Evolutionary conservation across 1,140 invertebrate species (phyloP), one percentile per base, ranked within the genome.

Genomic region (Calephelis virginiensis): DNA sequence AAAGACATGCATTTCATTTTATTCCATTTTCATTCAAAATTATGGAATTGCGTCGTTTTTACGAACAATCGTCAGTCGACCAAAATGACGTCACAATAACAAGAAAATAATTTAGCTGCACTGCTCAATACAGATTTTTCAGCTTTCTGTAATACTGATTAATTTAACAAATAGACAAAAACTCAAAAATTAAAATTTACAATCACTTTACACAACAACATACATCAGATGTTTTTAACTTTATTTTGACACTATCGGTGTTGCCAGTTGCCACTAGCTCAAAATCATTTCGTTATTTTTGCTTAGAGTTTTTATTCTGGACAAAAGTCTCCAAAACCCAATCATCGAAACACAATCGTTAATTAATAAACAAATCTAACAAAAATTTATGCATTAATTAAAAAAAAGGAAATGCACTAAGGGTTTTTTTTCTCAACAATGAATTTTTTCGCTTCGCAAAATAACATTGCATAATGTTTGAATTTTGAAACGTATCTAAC

Each of bases 1-100:
- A 80, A 69, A 73, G 95, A 81, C 81, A 85, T 76, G 83, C 83
- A 83, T 82, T 71, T 89, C 87, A 91, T 89, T 89, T 88, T 88
- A 86, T 82, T 87, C 86, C 87, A 90, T 90, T 87, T 90, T 82
- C 73, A 79, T 69, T 74, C 79, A 80, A 79, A 83, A 89, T 68
- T 73, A 77, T 82, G 83, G 80, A 90, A 92, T 90, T 92, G 90
- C 90, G 90, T 92, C 85, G 89, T 92, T 86, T 71, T 78, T 77
- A 83, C 53, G 28, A 59, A 59, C 37, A 59, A 59, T 82, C 91
- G 82, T 85, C 87, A 91, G 80, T 86, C 78, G 82, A 89, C 86
- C 90, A 90, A 76, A 83, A 86, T 92, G 90, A 92, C 89, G 90
- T 92, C 90, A 90, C 85, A 82, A 70, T 75, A 77, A 81, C 71